phyloP scores from a whole-genome alignment of 2,113 vertebrate genomes.

The Sclerurus mexicanus region DNA sequence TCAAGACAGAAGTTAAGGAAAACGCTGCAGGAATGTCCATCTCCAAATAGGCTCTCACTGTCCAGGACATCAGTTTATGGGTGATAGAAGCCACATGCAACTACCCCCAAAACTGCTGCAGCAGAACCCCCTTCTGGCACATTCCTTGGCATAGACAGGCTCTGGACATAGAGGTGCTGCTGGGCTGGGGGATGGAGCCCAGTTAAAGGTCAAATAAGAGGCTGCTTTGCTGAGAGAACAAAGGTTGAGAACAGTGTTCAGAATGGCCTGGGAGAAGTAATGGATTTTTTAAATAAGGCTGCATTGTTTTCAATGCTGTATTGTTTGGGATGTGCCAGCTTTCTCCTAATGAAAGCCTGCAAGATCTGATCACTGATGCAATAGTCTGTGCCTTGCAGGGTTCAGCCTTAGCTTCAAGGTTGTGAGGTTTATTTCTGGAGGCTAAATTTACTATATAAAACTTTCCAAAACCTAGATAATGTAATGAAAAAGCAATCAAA shows the following conservation, averaged over 20 bases:
- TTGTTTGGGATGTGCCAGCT: not conserved
- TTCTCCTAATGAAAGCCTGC: not conserved
- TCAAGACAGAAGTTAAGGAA: not conserved
- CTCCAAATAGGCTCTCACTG: not conserved
- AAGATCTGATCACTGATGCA: not conserved
- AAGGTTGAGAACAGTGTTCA: not conserved
- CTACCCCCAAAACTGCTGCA: not conserved
- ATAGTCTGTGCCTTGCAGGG: not conserved
- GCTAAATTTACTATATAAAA: not conserved
- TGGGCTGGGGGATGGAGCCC: not conserved
- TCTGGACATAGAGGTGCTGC: not conserved
- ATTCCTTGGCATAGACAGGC: not conserved
- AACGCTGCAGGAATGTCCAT: not conserved
- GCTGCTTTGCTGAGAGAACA: not conserved
- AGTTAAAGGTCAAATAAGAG: not conserved
- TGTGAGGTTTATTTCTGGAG: not conserved
- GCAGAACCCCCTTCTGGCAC: not conserved
- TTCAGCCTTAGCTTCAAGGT: not conserved
- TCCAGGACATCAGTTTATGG: not conserved
- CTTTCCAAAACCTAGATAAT: not conserved
- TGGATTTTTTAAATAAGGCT: not conserved
- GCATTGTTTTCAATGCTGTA: not conserved
- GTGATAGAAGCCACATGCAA: not conserved
- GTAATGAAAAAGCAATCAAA: conserved; percentile 29
- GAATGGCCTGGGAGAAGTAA: not conserved